phyloP scores from a whole-genome alignment of 2,888 invertebrate species.

The Petrolisthes cinctipes region DNA sequence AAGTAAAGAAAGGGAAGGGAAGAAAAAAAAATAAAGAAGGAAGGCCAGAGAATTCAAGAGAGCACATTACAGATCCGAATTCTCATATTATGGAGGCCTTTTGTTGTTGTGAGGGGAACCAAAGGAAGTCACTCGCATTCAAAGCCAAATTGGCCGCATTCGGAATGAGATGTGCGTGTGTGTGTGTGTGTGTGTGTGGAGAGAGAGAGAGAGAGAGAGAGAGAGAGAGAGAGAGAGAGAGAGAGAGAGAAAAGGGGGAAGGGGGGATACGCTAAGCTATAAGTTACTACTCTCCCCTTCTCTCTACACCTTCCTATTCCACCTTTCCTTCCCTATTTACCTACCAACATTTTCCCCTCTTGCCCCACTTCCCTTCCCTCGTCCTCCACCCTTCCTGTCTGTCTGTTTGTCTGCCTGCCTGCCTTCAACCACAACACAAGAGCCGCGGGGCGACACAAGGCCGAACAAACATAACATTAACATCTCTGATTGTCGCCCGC shows the following conservation, averaged over 20 bases:
- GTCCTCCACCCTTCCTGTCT: neutral
- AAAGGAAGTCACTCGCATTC: too few species aligned
- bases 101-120: too few species aligned
- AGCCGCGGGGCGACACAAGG: slow-evolving; percentile 8
- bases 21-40: too few species aligned
- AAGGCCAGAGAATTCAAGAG: too few species aligned
- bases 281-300: slow-evolving; percentile 9
- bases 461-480: slow-evolving; percentile 56
- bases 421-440: slow-evolving; percentile 2
- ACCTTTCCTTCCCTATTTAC: neutral
- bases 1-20: too few species aligned
- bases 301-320: neutral
- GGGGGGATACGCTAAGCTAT: neutral
- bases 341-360: neutral
- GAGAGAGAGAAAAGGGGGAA: slow-evolving; percentile 13
- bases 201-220: slow-evolving; percentile 26
- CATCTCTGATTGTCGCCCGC: slow-evolving; percentile 48
- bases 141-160: too few species aligned
- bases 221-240: slow-evolving; percentile 26
- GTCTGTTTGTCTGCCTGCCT: too few species aligned
- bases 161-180: too few species aligned
- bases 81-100: too few species aligned
- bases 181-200: too few species aligned
- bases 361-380: neutral
- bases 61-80: too few species aligned